phyloP scores from a whole-genome alignment of 2,888 invertebrate genomes.

The Parochlus steinenii region DNA sequence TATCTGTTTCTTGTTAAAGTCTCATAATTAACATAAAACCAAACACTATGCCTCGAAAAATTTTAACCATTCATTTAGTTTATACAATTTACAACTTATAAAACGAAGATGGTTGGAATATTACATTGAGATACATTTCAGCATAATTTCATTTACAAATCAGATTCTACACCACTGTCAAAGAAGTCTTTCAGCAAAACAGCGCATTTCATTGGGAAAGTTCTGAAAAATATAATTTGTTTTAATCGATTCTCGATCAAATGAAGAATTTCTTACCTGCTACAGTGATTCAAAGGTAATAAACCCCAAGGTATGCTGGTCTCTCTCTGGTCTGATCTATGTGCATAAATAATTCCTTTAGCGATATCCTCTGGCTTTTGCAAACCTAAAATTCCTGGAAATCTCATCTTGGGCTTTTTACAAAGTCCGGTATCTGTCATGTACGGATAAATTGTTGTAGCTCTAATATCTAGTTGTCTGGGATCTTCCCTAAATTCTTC shows the following conservation, averaged over 20 bases:
- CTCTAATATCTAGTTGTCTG: too few species aligned
- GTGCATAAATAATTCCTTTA: slow-evolving; percentile 45
- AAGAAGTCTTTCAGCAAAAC: slow-evolving; percentile 4
- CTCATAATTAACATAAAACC: too few species aligned
- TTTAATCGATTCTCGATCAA: too few species aligned
- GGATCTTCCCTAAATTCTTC: slow-evolving; percentile 57
- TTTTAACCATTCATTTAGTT: too few species aligned
- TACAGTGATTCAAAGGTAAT: slow-evolving; percentile 17
- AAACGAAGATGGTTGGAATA: too few species aligned
- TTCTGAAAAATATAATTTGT: slow-evolving; percentile 4
- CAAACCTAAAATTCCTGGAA: slow-evolving; percentile 44
- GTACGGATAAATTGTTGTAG: slow-evolving; percentile 74
- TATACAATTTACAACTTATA: too few species aligned
- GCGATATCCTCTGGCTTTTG: slow-evolving; percentile 46
- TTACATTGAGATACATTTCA: too few species aligned
- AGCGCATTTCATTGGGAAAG: background rate
- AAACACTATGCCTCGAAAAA: too few species aligned
- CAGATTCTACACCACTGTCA: slow-evolving; percentile 8
- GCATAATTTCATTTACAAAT: too few species aligned
- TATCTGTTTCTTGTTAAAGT: too few species aligned
- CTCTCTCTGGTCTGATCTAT: too few species aligned
- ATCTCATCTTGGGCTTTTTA: slow-evolving; percentile 56
- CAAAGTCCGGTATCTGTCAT: slow-evolving; percentile 78
- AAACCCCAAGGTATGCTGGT: slow-evolving; percentile 47
- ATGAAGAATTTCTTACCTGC: slow-evolving; percentile 7